Evolutionary conservation across 92 coral and sea anemone species (phyloP).

Genomic region (Phenganax stokvisi): DNA sequence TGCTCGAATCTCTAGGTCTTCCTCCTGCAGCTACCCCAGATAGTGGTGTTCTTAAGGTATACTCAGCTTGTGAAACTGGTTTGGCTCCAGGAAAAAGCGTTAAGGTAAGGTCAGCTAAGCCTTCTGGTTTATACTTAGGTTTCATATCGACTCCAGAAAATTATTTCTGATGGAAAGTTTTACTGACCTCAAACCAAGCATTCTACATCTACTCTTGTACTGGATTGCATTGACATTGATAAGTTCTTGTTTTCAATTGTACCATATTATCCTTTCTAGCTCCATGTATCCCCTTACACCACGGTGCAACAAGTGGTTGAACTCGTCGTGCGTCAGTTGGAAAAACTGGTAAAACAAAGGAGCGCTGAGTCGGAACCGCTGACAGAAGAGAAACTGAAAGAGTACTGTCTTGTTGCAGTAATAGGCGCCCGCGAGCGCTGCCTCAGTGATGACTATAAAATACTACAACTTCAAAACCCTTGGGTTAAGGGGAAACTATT

Average conservation of each 20-base stretch:
- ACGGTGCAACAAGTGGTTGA: conserved; percentile 76
- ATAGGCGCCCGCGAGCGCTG: conserved; percentile 87
- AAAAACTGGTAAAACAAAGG: conserved; percentile 63
- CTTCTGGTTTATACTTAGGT: background rate
- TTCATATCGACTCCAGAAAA: background rate
- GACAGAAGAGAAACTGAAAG: conserved; percentile 55
- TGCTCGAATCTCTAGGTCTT: conserved; percentile 24
- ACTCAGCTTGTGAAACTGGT: conserved; percentile 87
- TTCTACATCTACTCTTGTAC: no score
- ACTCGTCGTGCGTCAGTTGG: conserved; percentile 77
- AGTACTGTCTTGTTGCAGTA: conserved; percentile 85
- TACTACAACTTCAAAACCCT: conserved; percentile 83
- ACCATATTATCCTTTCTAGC: conserved; percentile 48
- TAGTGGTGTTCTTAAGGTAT: conserved; percentile 74
- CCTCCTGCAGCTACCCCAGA: conserved; percentile 44
- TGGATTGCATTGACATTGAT: background rate
- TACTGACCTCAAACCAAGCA: background rate
- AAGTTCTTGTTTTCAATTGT: background rate
- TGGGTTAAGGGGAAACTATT: conserved; percentile 86
- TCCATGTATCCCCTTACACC: conserved; percentile 70
- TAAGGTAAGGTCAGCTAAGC: conserved; percentile 54
- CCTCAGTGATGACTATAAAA: conserved; percentile 74
- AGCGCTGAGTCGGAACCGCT: conserved; percentile 39
- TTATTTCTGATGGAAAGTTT: background rate
- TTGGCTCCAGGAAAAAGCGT: conserved; percentile 83